Evolutionary conservation across 2,797 vertebrate genomes (phyloP), one percentile per base, ranked within the genome.

Genomic region (Chromobotia macracanthus): DNA sequence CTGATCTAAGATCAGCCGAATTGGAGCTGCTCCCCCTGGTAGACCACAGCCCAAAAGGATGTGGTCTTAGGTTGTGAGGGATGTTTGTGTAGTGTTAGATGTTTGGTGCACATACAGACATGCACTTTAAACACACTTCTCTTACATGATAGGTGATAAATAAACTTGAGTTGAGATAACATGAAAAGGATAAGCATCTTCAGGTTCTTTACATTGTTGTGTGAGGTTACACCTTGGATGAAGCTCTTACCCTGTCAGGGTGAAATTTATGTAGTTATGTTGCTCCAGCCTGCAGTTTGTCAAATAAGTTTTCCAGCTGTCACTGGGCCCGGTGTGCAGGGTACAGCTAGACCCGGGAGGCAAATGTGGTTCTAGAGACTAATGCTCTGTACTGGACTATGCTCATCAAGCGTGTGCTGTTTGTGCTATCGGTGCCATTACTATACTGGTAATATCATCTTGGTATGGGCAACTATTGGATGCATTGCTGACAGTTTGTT

Each of bases 1-100:
- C 87, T 88, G 84, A 87, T 23, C 55, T 69, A 81, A 66, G 75
- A 83, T 74, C 50, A 83, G 82, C 38, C 2, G 28, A 31, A 71
- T 72, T 84, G 41, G 23, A 55, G 60, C 53, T n/a, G 31, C 63
- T 76, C 65, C 25, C 53, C 72, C 50, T 67, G 55, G 70, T 68
- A 55, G 7, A 58, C 38, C 67, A 73, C 41, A 83, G 76, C 82
- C 65, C 70, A 56, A 67, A 77, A 77, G 67, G 71, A 35, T 53
- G 56, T 69, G 35, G 51, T 60, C 16, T 65, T 3, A 38, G 60
- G 19, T 38, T 18, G 31, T 66, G 18, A 53, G 50, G 23, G 64
- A 58, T 21, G 28, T 66, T 67, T 76, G 31, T 23, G 3, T 19
- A 16, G 35, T 46, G 7, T 72, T 72, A n/a, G 21, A 71, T 70